Evolutionary conservation across 2,888 invertebrate genomes (phyloP), one percentile per base, ranked within the genome.

Genomic region (Atrina japonica): DNA sequence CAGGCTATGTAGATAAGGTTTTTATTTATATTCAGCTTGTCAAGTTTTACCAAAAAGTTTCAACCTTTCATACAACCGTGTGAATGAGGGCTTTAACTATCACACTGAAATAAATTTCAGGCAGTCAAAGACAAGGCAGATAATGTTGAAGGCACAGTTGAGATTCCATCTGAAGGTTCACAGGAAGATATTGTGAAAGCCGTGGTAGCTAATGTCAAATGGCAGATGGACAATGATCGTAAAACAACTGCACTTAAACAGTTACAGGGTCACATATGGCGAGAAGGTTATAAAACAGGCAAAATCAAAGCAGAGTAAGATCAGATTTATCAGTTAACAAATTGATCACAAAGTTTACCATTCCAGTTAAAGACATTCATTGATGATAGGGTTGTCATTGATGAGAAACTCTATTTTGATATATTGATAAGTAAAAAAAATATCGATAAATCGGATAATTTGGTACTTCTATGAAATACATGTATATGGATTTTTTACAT

Each of bases 191-290:
- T 90, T 76, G 93, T 94, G 69, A 93, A 94, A 74, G 93, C 93
- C 53, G 91, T 96, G 30, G 91, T 94, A 16, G 93, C 93, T 72
- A 95, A 94, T 90, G 93, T 97, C 16, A 92, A 94, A 78, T 94
- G 95, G 93, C 95, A 95, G 90, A 97, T 97, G 93, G 94, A 95
- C 55, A 91, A 92, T 29, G 95, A 97, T 90, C 93, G 95, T 71
- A 96, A 97, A 90, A 93, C 94, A 41, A 93, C 93, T 5, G 94
- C 95, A 5, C 92, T 98, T 73, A 98, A 98, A 90, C 93, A 93
- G 59, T 92, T 98, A n/a, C 98, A 98, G 90, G 97, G 97, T 0
- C 93, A 96, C 75, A 94, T 98, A 83, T 97, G 96, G 95, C 93
- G 94, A 84, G 93, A 94, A 81, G 98, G 96, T 3, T 98, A 96